Base-by-base conservation (phyloP, 2,888 invertebrate species). In the Hirudinaria manillensis region DNA sequence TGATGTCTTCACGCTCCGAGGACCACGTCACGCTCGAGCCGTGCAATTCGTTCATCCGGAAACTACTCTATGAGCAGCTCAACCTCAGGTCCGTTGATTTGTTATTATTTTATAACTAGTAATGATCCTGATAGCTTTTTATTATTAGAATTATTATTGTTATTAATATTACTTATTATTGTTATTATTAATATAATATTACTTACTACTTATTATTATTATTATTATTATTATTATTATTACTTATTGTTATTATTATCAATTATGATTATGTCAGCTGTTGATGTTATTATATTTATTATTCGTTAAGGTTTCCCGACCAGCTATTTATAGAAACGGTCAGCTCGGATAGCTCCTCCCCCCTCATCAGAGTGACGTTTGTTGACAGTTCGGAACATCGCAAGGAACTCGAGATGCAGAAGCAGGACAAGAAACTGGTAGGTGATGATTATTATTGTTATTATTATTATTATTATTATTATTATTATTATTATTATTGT, bases 331-430 rank as follows among this genome's bases (percentile, higher is more conserved):
- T 68, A 68, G 68, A 68, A 36, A 68, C 68, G 2, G 16, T 68
- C 32, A 6, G 29, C 21, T 34, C 16, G n/a, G 84, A 34, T 90
- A 90, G 84, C 90, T 92, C 81, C 92, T 92, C 77, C 91, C 92
- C 81, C 92, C 92, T 92, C 87, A 90, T 84, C 82, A 77, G 34
- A 13, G 53, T 24, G 7, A 51, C 29, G 1, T 45, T 29, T 4
- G 29, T 71, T 10, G 45, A 45, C 21, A 71, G 21, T 21, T 27
- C 24, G 3, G 53, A 71, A 21, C 53, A 53, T 29, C n/a, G 71
- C 36, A 53, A 71, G 68, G 32, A 36, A 13, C 36, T 68, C 32
- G 68, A 68, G 36, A 68, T 68, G 68, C n/a, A 36, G 36, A 68
- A 68, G 21, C 68, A 68, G n/a, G n/a, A 29, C n/a, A 36, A n/a